Conservation (phyloP, 2,113 vertebrate genomes). For the Pangasianodon hypophthalmus region DNA sequence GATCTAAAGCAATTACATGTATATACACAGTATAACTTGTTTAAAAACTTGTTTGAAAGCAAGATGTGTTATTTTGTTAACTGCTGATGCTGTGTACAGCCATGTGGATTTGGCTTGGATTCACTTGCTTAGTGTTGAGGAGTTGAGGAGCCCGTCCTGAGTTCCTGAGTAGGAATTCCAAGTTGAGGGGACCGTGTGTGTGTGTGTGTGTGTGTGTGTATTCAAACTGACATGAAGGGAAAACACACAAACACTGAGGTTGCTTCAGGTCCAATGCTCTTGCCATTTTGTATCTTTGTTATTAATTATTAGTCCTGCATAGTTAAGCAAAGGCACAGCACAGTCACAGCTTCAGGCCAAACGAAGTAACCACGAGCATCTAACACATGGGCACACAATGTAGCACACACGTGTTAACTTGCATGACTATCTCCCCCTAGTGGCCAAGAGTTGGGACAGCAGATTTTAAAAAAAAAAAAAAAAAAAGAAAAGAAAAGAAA, state of each 20-base stretch:
- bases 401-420: background rate
- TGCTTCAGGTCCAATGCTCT: background rate
- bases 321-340: background rate
- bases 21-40: no score
- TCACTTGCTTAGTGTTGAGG: no score
- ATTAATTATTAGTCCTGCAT: conserved; percentile 7
- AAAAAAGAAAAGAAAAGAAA: no score
- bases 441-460: conserved; percentile 51
- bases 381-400: background rate
- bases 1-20: no score
- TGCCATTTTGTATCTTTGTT: background rate
- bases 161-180: background rate
- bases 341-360: background rate
- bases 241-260: background rate
- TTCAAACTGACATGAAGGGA: background rate
- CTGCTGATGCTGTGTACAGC: background rate
- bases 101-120: background rate
- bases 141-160: background rate
- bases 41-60: background rate
- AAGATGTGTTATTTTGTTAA: background rate
- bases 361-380: conserved; percentile 13
- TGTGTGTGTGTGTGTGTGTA: background rate
- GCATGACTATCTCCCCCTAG: conserved; percentile 57
- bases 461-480: background rate
- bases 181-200: background rate